Evolutionary conservation across 2,113 vertebrate species (phyloP), one percentile per base, ranked within the genome.

Genomic region (Syngnathus floridae): DNA sequence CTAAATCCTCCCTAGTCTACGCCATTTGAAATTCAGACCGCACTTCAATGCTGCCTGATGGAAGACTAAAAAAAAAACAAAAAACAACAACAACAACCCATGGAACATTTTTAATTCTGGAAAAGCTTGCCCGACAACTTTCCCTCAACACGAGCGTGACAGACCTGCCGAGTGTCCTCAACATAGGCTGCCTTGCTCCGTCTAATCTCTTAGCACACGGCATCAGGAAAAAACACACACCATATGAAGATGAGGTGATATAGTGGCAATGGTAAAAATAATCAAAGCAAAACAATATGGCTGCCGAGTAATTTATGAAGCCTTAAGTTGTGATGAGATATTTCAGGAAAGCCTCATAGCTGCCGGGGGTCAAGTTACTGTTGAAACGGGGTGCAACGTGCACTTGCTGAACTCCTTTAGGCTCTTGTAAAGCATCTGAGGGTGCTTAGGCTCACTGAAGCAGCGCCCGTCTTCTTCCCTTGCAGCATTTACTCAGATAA

Each of bases 391-490:
- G 70, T 74, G 73, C 74, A 80, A 54, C 9, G 74, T 82, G 83
- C 82, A 71, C 22, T 79, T 66, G 64, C 64, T 57, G 70, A 55
- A 75, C 67, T 67, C 71, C 67, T 82, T 75, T 74, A 66, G 65
- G 82, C 59, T 72, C 79, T 75, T 57, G 76, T 76, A 66, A 75
- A 31, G 3, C 26, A 31, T 31, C 26, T 31, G 26, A 31, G 26
- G 26, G 26, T 31, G 26, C 26, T 79, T 87, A 70, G 74, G 78
- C 80, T 72, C 67, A 70, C 67, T 54, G 55, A 38, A 45, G 71
- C 62, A 70, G 64, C 77, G 52, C 2, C 46, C 66, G 35, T 52
- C 56, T 52, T 68, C 65, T 67, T 84, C 36, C 43, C 71, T 69
- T 74, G 62, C 54, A 72, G 58, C 37, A 62, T 40, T 40, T 22